Evolutionary conservation across 2,797 vertebrate genomes (phyloP).

Genomic region (Fratercula arctica): DNA sequence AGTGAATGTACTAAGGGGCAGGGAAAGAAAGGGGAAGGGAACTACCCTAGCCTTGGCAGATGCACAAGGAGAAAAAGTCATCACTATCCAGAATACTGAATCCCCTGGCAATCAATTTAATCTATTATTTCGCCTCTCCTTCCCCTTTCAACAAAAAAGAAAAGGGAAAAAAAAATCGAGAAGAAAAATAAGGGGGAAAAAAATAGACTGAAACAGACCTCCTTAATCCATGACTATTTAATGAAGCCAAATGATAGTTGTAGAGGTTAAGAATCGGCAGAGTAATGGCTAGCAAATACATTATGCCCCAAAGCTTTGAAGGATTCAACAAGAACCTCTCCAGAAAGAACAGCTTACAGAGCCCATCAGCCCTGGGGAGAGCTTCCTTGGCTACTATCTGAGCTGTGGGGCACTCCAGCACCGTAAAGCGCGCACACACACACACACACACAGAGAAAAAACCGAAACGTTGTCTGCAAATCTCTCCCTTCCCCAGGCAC

Average conservation of each 20-base stretch:
- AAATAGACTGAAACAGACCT: neutral
- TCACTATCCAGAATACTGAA: neutral
- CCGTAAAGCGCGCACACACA: neutral
- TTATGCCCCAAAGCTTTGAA: neutral
- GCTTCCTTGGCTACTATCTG: neutral
- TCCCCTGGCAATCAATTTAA: neutral
- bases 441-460: neutral
- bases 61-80: neutral
- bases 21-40: neutral
- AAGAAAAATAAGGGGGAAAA: neutral
- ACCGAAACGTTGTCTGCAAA: neutral
- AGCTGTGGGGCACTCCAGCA: neutral
- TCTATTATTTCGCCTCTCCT: neutral
- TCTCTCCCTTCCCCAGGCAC: neutral
- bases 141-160: rapidly evolving
- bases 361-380: neutral
- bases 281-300: neutral
- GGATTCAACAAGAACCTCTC: neutral
- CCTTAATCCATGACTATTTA: slow-evolving; percentile 8
- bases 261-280: neutral
- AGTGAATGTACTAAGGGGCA: neutral
- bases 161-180: rapidly evolving
- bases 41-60: neutral
- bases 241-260: neutral
- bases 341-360: neutral